Percentiles rank a stretch among this genome's conserved stretches.
phyloP scores from a whole-genome alignment of 2,888 invertebrate species.

The Sussaba pulchella region DNA sequence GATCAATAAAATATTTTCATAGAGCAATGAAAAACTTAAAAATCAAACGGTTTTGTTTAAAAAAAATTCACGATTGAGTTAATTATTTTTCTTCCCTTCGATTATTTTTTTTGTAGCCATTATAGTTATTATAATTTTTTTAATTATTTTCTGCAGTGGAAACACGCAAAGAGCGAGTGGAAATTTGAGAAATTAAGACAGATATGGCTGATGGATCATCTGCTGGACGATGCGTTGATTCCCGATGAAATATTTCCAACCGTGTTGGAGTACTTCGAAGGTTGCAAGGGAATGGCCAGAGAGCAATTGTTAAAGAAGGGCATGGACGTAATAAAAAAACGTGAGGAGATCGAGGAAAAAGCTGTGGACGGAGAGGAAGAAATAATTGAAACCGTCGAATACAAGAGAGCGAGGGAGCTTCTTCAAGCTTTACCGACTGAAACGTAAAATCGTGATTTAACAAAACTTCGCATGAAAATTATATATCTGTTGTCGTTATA shows the following conservation, averaged over 20 bases:
- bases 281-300: constrained; percentile 89
- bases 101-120: not conserved
- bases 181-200: constrained; percentile 93
- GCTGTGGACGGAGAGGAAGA: constrained; percentile 79
- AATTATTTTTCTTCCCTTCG: too few species aligned
- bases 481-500: constrained; percentile 41
- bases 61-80: too few species aligned
- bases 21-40: too few species aligned
- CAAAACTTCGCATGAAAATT: constrained; percentile 23
- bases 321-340: constrained; percentile 87
- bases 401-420: constrained; percentile 88
- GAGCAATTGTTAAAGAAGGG: constrained; percentile 88
- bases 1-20: too few species aligned
- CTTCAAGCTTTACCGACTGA: constrained; percentile 87
- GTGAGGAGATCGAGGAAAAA: constrained; percentile 86
- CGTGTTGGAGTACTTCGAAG: constrained; percentile 90
- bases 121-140: not conserved
- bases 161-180: constrained; percentile 89
- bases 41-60: too few species aligned
- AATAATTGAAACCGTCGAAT: constrained; percentile 81
- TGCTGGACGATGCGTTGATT: constrained; percentile 87
- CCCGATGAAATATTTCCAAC: constrained; percentile 88
- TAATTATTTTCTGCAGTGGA: constrained; percentile 86
- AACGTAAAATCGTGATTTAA: constrained; percentile 79
- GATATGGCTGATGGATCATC: constrained; percentile 90